Evolutionary conservation across 2,113 vertebrate genomes (phyloP).

Genomic region (Etia nguti): DNA sequence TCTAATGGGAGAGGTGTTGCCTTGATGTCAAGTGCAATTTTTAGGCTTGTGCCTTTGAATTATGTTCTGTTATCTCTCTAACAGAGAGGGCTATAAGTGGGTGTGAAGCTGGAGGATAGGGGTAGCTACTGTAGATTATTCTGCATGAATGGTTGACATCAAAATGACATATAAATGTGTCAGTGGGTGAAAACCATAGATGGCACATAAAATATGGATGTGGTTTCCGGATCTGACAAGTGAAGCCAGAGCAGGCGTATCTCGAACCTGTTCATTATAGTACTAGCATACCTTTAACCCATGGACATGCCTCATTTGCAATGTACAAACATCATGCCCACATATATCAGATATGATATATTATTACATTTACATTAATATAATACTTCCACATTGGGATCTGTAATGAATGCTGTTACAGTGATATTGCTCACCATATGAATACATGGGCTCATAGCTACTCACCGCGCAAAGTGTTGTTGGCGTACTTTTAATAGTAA

Average conservation of each 20-base stretch:
- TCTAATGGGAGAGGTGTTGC: conserved; percentile 16
- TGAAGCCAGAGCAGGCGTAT: background rate
- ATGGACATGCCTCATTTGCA: background rate
- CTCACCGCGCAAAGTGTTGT: background rate
- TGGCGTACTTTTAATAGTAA: background rate
- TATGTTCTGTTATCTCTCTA: background rate
- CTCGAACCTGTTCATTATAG: background rate
- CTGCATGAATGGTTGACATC: background rate
- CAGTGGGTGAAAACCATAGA: background rate
- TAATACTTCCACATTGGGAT: background rate
- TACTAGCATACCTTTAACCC: background rate
- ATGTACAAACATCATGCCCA: background rate
- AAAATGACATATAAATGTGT: background rate
- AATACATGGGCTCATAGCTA: background rate
- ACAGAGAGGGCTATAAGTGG: background rate
- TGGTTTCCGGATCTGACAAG: background rate
- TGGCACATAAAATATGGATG: background rate
- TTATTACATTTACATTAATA: background rate
- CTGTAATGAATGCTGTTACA: background rate
- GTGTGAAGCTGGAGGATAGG: background rate
- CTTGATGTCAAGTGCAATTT: conserved; percentile 50
- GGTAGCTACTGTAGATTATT: background rate
- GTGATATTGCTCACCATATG: background rate
- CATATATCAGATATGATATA: background rate
- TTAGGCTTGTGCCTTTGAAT: background rate